Conservation (phyloP, 1,140 invertebrate species). For the Dinoponera quadriceps region DNA sequence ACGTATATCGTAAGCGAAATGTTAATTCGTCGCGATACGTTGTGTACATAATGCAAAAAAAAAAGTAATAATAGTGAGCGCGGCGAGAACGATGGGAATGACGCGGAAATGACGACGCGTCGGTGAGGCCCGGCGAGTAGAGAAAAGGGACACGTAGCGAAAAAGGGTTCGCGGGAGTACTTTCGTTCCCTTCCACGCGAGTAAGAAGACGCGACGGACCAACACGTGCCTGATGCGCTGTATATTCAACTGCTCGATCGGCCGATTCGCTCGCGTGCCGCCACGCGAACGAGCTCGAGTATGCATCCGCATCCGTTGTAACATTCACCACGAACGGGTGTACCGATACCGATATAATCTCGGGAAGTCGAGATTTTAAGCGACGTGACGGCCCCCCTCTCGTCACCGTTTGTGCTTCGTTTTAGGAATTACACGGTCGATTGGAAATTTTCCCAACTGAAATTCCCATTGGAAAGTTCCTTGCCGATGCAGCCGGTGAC, state of each 20-base stretch:
- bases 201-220: conserved; percentile 67
- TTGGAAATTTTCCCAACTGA: neutral
- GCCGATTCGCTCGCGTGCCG: conserved; percentile 14
- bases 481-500: neutral
- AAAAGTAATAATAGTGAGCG: neutral
- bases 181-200: conserved; percentile 50
- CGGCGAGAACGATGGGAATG: neutral
- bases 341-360: conserved; percentile 42
- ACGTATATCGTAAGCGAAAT: neutral
- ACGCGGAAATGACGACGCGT: too few relatives aligned
- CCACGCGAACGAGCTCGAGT: conserved; percentile 42
- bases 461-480: neutral
- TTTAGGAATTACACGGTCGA: neutral
- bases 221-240: conserved; percentile 74
- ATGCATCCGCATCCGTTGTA: conserved; percentile 39
- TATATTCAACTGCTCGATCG: conserved; percentile 39
- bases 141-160: neutral
- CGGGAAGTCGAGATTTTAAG: neutral
- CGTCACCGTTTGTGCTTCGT: too few relatives aligned
- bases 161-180: conserved; percentile 13
- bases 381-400: too few relatives aligned
- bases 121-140: too few relatives aligned
- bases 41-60: conserved; percentile 43
- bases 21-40: conserved; percentile 32
- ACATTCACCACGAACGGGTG: conserved; percentile 26